Evolutionary conservation across 2,797 vertebrate genomes (phyloP), one percentile per base, ranked within the genome.

Genomic region (Oreortyx pictus): DNA sequence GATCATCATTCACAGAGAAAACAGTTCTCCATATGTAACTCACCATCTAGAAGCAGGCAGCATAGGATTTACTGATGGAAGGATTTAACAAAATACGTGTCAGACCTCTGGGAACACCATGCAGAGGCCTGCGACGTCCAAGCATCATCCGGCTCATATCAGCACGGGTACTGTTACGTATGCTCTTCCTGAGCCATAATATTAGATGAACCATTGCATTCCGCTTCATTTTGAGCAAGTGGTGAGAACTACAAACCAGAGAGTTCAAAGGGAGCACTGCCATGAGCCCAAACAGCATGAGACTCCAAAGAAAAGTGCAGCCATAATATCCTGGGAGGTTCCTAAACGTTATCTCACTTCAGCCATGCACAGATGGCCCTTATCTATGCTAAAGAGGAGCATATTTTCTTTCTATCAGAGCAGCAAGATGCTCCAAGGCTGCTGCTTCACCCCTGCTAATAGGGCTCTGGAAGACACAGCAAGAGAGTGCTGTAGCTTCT

Each of bases 361-460:
- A 85, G 73, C 61, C 78, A 64, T 24, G 50, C 79, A 82, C 70
- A 85, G 68, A 92, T 87, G 76, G 65, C 43, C 62, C 68, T 90
- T 86, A 92, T 89, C 86, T 78, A 6, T 16, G 15, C 73, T 81
- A 47, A 88, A 44, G 64, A 79, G 50, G n/a, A 90, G 9, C 25
- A 64, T 4, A 0, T 47, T 39, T 62, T 70, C 65, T 74, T 85
- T 72, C 65, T 76, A 78, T 76, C 19, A 1, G 64, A 57, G 43
- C 18, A 85, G 50, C 61, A 90, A 92, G 72, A 86, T 78, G 72
- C 62, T 74, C 75, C 47, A 31, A 68, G 61, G 57, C 54, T 47
- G 39, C 57, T 78, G 65, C 49, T 92, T 75, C 54, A 59, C 9
- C 35, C 24, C 18, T 78, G n/a, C 49, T 75, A 47, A 43, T 19